Base-by-base conservation (phyloP, 2,888 invertebrate genomes). In the Trichacis sp. region DNA sequence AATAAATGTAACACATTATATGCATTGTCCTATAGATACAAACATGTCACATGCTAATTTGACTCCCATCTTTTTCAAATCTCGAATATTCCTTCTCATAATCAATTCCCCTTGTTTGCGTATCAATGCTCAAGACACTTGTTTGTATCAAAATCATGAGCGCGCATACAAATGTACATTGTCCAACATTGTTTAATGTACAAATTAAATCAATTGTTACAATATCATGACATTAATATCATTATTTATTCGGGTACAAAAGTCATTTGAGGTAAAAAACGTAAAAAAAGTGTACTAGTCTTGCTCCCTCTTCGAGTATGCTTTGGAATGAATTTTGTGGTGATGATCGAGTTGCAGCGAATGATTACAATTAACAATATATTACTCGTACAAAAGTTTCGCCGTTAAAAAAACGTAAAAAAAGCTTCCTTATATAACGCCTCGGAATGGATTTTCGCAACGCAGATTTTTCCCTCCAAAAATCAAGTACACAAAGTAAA, bases 111-210 rank as follows among this genome's bases (percentile, higher is more conserved):
- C 56, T 60, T 56, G 72, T 74, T 74, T 67, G 68, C 74, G 74
- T 75, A 75, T 78, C 77, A 76, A 77, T 77, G 78, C 75, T 75
- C 75, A 77, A 77, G 76, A 78, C 75, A 79, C 74, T 77, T 58
- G 62, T 56, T 65, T 48, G 54, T 62, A 68, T 60, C 61, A 45
- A 40, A 48, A 58, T 57, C 19, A 17, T 52, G 63, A 72, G 67
- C 70, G n/a, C n/a, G 75, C 77, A 76, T 74, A 76, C 65, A 74
- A 76, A 75, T 73, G 73, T 73, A 75, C 74, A 73, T 72, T 72
- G 69, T 71, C 69, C 59, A 71, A 73, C 76, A 46, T 74, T 75
- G 71, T 78, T 73, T 75, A 78, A 77, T 77, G 75, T 79, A 77
- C 77, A 77, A 79, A 76, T 75, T 70, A 72, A 59, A 54, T 57